phyloP scores from a whole-genome alignment of 2,797 vertebrate species.

The Pygocentrus nattereri region DNA sequence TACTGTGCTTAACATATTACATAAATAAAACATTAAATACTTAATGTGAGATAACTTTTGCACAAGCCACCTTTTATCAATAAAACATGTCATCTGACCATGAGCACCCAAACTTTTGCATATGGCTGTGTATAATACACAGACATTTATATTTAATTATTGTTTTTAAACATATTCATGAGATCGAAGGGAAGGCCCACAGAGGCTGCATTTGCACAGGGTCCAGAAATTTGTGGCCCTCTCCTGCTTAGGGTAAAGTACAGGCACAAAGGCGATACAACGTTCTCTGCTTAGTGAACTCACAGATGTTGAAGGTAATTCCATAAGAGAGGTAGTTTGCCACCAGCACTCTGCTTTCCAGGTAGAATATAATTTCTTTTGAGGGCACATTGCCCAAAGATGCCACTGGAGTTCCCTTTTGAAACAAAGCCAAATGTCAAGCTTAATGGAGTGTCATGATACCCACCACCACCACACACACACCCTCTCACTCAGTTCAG shows the following conservation, averaged over 20 bases:
- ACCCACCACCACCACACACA: constrained; percentile 1
- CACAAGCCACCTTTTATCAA: too few species aligned
- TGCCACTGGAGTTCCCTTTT: constrained; percentile 69
- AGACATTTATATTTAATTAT: too few species aligned
- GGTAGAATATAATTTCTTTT: constrained; percentile 46
- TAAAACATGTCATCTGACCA: too few species aligned
- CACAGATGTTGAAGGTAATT: background rate
- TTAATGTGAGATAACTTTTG: too few species aligned
- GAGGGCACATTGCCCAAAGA: constrained; percentile 55
- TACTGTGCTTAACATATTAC: too few species aligned
- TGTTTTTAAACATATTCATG: background rate
- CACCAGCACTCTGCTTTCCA: constrained; percentile 13
- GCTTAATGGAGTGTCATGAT: constrained; percentile 49
- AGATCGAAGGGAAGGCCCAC: background rate
- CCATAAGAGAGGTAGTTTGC: constrained; percentile 6
- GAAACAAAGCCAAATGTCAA: constrained; percentile 66
- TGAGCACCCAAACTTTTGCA: too few species aligned
- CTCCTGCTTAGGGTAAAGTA: background rate
- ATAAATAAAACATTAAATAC: too few species aligned
- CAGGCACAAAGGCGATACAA: background rate
- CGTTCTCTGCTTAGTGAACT: background rate
- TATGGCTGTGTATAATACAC: too few species aligned
- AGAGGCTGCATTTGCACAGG: background rate
- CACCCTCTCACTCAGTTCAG: constrained; percentile 21
- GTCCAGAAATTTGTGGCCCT: background rate